These are phyloP conservation scores for Folsomia candida DNA, from an alignment of 2,888 invertebrate species.

Conservation along the genomic window DNA sequence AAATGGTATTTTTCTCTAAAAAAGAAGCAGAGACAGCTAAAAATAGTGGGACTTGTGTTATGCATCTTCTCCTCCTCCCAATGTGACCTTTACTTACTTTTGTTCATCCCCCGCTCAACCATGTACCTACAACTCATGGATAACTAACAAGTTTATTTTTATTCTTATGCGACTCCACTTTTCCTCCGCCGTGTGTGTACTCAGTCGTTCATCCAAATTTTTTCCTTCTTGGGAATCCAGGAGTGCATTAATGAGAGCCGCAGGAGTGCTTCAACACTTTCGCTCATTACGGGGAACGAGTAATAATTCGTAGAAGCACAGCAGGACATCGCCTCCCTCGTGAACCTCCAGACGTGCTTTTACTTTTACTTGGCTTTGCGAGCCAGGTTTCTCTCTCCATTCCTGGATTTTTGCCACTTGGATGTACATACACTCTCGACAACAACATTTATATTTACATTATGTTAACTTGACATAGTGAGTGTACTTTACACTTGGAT, in stretches of 20 bases:
- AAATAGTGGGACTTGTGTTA: no score
- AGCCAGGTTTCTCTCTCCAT: conserved; percentile 4
- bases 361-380: background rate
- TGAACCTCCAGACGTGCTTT: background rate
- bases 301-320: conserved; percentile 50
- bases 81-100: background rate
- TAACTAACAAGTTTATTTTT: background rate
- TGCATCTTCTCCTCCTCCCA: no score
- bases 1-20: background rate
- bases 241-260: conserved; percentile 51
- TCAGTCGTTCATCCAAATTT: conserved; percentile 9
- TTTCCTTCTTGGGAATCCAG: conserved; percentile 39
- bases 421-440: background rate
- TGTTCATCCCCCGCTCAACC: background rate
- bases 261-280: conserved; percentile 50
- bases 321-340: conserved; percentile 38
- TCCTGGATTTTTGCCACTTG: background rate
- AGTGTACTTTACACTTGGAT: background rate
- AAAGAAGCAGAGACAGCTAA: no score
- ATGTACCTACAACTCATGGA: background rate
- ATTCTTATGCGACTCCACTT: no score
- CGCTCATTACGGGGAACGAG: conserved; percentile 51
- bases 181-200: no score
- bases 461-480: background rate
- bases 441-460: background rate